Evolutionary conservation across 2,888 invertebrate genomes (phyloP).

Genomic region (Macaria notata): DNA sequence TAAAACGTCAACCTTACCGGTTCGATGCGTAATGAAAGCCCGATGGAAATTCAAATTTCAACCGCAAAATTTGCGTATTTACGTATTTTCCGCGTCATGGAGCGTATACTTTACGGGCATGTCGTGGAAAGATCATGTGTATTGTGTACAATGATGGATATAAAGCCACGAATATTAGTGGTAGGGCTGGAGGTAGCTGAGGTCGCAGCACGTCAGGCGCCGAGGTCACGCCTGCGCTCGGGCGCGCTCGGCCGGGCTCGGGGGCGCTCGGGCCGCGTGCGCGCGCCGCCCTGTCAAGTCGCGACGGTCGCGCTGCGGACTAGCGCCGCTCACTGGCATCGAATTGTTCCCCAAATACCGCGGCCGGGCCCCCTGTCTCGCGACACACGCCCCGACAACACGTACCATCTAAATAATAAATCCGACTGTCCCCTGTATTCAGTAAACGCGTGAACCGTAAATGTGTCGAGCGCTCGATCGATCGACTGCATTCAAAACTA

Average conservation of each 20-base stretch:
- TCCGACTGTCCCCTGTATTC: constrained; percentile 39
- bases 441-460: constrained; percentile 56
- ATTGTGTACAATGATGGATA: constrained; percentile 8
- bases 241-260: constrained; percentile 52
- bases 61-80: no score
- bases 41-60: no score
- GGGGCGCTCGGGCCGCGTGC: constrained; percentile 64
- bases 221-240: constrained; percentile 75
- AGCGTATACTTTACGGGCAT: constrained; percentile 8
- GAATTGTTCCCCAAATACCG: constrained; percentile 71
- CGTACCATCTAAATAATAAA: constrained; percentile 42
- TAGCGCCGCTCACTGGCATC: constrained; percentile 74
- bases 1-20: no score
- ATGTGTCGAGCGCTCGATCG: constrained; percentile 71
- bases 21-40: no score
- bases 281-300: constrained; percentile 71
- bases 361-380: constrained; percentile 64
- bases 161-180: constrained; percentile 33
- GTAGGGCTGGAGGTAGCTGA: constrained; percentile 34
- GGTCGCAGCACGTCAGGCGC: constrained; percentile 44
- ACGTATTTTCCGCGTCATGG: no score
- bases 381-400: constrained; percentile 49
- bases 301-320: constrained; percentile 74
- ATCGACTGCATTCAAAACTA: constrained; percentile 77
- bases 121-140: constrained; percentile 11